A percentile compares a stretch with the other conserved stretches of the same genome.
Evolutionary conservation across 2,113 vertebrate species (phyloP).

Genomic region (Tichodroma muraria): DNA sequence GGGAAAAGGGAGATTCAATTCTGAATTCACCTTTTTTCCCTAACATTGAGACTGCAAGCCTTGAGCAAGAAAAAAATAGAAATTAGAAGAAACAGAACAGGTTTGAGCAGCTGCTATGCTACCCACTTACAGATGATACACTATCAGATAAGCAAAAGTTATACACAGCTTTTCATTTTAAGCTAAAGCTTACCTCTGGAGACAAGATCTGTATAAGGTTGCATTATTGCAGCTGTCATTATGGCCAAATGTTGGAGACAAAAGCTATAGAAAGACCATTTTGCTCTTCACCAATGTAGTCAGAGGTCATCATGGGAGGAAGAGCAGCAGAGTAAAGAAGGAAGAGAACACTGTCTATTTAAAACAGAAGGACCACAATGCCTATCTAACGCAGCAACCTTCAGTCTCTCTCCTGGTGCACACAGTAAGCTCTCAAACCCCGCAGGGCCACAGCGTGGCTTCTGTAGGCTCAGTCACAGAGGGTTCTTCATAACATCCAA

Average conservation of each 20-base stretch:
- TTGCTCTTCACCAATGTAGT: neutral
- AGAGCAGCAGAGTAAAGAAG: neutral
- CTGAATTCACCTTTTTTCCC: neutral
- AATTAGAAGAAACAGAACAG: neutral
- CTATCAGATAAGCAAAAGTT: neutral
- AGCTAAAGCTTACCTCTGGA: neutral
- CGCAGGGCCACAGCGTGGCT: rapidly evolving
- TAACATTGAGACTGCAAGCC: neutral
- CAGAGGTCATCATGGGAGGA: neutral
- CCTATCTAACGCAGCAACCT: neutral
- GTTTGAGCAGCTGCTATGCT: neutral
- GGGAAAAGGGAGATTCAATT: neutral
- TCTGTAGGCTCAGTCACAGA: neutral
- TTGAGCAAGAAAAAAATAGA: neutral
- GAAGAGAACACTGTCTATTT: neutral
- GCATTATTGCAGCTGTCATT: too few relatives aligned
- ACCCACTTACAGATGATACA: neutral
- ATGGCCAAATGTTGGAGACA: neutral
- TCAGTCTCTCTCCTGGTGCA: neutral
- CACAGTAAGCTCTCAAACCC: neutral
- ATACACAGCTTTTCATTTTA: neutral
- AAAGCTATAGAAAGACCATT: neutral
- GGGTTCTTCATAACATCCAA: neutral
- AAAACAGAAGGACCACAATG: neutral
- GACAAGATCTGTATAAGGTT: neutral